Evolutionary conservation across 2,113 vertebrate genomes (phyloP), one percentile per base, ranked within the genome.

Genomic region (Zapus hudsonius): DNA sequence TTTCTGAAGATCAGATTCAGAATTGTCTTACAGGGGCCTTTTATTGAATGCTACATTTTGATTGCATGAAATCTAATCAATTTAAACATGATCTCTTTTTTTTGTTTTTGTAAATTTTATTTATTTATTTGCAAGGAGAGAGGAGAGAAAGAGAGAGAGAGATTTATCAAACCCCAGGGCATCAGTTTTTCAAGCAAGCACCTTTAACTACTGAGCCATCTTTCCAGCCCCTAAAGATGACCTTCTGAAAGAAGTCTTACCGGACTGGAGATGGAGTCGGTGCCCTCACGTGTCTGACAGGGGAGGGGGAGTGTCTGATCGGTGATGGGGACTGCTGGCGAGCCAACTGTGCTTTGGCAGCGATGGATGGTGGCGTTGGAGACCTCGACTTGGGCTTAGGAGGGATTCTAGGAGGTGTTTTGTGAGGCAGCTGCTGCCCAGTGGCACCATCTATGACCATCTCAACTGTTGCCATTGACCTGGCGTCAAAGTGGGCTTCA

Each of bases 281-380:
- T 55, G 98, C 99, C 96, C 98, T 99, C 59, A 99, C 99, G 1
- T 99, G 99, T 98, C 99, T 98, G 95, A 99, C 99, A 0, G 99
- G 99, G 59, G 99, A 99, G 25, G 99, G 99, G 0, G 99, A 99
- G 95, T 99, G 99, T 97, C 99, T 98, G 52, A 99, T 98, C 0
- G 99, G 99, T 0, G 99, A 99, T 5, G 99, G 99, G 1, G 99
- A 99, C 94, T 99, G 99, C 80, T 99, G 99, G 27, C 99, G 98
- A 87, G 98, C 97, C 93, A 98, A 97, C 22, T 99, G 97, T 92
- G 98, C 97, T 98, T 98, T 99, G 95, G 98, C 97, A 76, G 98
- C 70, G 27, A 98, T 96, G 84, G 99, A 97, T 0, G 99, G 98
- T 67, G 98, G 99, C 0, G 99, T 99, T 0, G 99, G 99, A 67